These are phyloP conservation scores for Rhinogobius similis DNA, from an alignment of 2,113 vertebrate genomes.

Conservation along the genomic window DNA sequence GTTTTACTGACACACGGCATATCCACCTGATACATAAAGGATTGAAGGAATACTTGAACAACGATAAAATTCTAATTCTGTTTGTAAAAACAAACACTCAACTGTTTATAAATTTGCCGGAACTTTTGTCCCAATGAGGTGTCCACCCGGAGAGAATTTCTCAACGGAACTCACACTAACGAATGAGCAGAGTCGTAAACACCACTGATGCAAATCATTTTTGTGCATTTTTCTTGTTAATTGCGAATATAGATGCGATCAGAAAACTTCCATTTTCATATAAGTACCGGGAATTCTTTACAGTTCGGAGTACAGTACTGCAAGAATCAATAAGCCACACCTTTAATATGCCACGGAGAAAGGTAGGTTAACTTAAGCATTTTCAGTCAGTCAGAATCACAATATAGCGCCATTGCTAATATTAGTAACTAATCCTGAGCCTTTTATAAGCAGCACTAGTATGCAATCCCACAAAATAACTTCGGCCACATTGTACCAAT, in stretches of 20 bases:
- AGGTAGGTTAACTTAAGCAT: conserved; percentile 55
- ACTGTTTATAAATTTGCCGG: background rate
- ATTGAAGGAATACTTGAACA: background rate
- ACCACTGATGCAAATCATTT: conserved; percentile 32
- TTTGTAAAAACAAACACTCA: background rate
- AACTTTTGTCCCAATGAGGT: background rate
- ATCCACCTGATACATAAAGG: too few species aligned
- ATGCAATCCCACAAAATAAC: background rate
- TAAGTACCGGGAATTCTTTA: background rate
- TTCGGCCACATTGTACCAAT: background rate
- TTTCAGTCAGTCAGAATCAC: conserved; percentile 16
- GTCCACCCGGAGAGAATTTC: conserved; percentile 48
- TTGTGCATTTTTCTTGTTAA: conserved; percentile 50
- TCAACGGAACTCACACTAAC: conserved; percentile 31
- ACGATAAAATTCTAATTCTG: background rate
- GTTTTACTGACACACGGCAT: too few species aligned
- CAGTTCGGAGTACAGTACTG: background rate
- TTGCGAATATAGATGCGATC: conserved; percentile 26
- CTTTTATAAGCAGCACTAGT: background rate
- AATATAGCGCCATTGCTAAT: conserved; percentile 65
- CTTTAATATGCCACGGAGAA: conserved; percentile 69
- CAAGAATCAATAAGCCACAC: background rate
- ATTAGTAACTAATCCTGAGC: conserved; percentile 14
- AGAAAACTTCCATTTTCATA: background rate
- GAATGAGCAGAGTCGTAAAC: conserved; percentile 32